Evolutionary conservation across 2,888 invertebrate species (phyloP).

Genomic region (Hirtodrosophila alboralis): DNA sequence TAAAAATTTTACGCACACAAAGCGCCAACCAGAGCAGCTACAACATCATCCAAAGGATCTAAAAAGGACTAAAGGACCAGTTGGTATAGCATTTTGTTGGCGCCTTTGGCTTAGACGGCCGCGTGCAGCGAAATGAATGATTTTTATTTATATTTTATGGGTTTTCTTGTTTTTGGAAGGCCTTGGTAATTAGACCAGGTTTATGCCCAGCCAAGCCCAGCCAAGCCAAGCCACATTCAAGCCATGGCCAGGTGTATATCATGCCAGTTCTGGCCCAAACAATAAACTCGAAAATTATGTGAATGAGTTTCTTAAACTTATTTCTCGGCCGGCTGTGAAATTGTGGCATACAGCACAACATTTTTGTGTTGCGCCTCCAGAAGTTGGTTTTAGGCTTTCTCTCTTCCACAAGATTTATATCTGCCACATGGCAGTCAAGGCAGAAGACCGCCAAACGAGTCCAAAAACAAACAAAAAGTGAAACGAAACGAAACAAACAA

Average conservation of each 20-base stretch:
- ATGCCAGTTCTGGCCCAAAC: slow-evolving; percentile 47
- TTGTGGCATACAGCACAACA: slow-evolving; percentile 1
- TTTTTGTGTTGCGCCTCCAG: slow-evolving; percentile 22
- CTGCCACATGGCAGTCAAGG: slow-evolving; percentile 69
- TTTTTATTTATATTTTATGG: slow-evolving; percentile 80
- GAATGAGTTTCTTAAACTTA: slow-evolving; percentile 78
- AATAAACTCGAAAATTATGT: slow-evolving; percentile 79
- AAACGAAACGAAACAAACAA: slow-evolving; percentile 68
- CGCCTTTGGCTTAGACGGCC: slow-evolving; percentile 47
- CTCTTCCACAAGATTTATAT: slow-evolving; percentile 77
- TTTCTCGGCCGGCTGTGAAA: slow-evolving; percentile 41
- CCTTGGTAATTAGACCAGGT: slow-evolving; percentile 74
- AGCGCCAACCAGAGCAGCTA: slow-evolving; percentile 28
- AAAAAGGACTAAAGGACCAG: slow-evolving; percentile 38
- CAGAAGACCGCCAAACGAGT: slow-evolving; percentile 42
- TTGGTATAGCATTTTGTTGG: slow-evolving; percentile 26
- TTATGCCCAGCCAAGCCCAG: slow-evolving; percentile 65
- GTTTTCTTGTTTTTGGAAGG: slow-evolving; percentile 30
- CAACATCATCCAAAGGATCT: slow-evolving; percentile 44
- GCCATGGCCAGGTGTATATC: slow-evolving; percentile 65
- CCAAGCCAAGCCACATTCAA: no score
- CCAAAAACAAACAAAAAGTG: slow-evolving; percentile 52
- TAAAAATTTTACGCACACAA: slow-evolving; percentile 74
- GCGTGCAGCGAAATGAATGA: slow-evolving; percentile 69
- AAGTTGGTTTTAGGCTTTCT: slow-evolving; percentile 37